A percentile compares a stretch with the other conserved stretches of the same genome.
Conservation (phyloP, 2,888 invertebrate species). For the Neoascia interrupta region DNA sequence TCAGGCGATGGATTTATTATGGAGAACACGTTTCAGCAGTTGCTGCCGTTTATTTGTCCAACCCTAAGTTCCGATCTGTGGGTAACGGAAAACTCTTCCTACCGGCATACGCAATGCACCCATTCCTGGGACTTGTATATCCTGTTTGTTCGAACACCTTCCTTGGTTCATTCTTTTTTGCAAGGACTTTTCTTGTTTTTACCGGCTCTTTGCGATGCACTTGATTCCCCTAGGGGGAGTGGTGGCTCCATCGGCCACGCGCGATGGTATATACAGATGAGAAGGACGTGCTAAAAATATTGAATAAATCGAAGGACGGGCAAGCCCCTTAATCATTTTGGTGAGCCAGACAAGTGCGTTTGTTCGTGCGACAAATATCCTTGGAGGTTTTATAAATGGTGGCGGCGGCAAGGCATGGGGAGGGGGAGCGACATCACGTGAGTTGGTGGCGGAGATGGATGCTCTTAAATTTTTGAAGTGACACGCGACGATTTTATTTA, state of each 20-base stretch:
- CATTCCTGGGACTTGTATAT: conserved; percentile 33
- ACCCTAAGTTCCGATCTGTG: no score
- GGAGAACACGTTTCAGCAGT: conserved; percentile 52
- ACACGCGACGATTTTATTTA: conserved; percentile 19
- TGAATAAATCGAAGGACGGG: conserved; percentile 31
- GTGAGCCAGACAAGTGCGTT: conserved; percentile 66
- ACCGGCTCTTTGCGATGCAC: conserved; percentile 34
- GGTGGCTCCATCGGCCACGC: not conserved
- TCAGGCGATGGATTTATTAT: conserved; percentile 42
- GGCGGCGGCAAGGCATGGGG: no score
- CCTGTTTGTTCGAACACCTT: conserved; percentile 11
- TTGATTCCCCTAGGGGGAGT: no score
- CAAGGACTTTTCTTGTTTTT: conserved; percentile 20
- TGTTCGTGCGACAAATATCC: conserved; percentile 65
- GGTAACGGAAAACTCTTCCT: conserved; percentile 35
- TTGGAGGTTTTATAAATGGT: conserved; percentile 51
- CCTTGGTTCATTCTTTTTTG: conserved; percentile 7
- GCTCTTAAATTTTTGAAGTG: conserved; percentile 58
- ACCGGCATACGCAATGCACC: conserved; percentile 47
- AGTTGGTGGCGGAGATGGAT: conserved; percentile 12
- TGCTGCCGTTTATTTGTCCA: conserved; percentile 47
- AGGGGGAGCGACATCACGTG: conserved; percentile 12
- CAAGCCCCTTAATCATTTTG: conserved; percentile 48
- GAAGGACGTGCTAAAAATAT: conserved; percentile 58
- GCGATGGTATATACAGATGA: conserved; percentile 38